A percentile compares a stretch with the other conserved stretches of the same genome.
These are phyloP conservation scores for Istiophorus platypterus DNA, from an alignment of 2,113 vertebrate genomes.

Conservation along the genomic window DNA sequence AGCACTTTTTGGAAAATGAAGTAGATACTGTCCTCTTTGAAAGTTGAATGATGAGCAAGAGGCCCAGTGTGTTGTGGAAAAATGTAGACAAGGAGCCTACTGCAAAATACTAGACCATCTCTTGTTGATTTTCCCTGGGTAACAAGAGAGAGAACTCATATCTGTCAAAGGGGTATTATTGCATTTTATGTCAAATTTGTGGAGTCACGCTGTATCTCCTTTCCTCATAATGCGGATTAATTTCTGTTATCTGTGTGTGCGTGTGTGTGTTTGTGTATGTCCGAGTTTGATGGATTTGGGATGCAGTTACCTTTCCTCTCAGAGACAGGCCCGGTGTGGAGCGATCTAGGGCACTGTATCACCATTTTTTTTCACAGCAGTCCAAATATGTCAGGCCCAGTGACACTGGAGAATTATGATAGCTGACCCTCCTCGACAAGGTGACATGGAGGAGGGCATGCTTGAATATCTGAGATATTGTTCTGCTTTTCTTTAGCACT, in stretches of 20 bases:
- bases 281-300: slow-evolving; percentile 38
- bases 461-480: slow-evolving; percentile 7
- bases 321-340: slow-evolving; percentile 44
- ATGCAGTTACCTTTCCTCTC: slow-evolving; percentile 24
- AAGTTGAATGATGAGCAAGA: slow-evolving; percentile 60
- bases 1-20: slow-evolving; percentile 1
- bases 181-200: slow-evolving; percentile 41
- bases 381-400: slow-evolving; percentile 43
- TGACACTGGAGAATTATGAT: slow-evolving; percentile 40
- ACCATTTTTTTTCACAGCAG: slow-evolving; percentile 41
- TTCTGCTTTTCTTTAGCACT: neutral
- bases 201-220: slow-evolving; percentile 10
- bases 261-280: slow-evolving; percentile 24
- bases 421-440: slow-evolving; percentile 20
- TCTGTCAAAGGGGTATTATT: slow-evolving; percentile 34
- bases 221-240: slow-evolving; percentile 44
- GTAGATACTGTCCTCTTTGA: slow-evolving; percentile 13
- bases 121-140: slow-evolving; percentile 39
- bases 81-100: slow-evolving; percentile 31
- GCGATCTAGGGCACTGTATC: slow-evolving; percentile 24
- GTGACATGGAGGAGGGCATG: slow-evolving; percentile 27
- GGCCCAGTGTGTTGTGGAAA: slow-evolving; percentile 30
- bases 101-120: slow-evolving; percentile 20
- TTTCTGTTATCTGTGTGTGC: slow-evolving; percentile 32
- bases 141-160: slow-evolving; percentile 32